Evolutionary conservation across 2,888 invertebrate species (phyloP), one percentile per base, ranked within the genome.

Genomic region (Noctuana brunneofusca): DNA sequence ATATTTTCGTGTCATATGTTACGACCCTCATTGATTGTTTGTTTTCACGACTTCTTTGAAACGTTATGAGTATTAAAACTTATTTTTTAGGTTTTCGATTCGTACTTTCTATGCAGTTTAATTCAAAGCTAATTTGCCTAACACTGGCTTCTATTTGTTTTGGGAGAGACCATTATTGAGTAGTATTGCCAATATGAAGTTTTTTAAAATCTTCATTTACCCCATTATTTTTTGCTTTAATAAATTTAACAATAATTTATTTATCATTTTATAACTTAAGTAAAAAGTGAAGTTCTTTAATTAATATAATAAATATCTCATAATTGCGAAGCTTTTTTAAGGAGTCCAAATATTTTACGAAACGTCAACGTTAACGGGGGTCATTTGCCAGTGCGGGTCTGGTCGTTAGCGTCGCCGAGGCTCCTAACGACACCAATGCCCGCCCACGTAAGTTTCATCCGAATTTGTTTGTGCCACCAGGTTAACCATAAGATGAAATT

Each of bases 371-470:
- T 46, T 48, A 30, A 27, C n/a, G 18, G 18, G 16, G 49, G 27
- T 24, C 49, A 48, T 49, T 24, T 49, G 49, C 14, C 49, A 49
- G 49, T 49, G 22, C 2, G 22, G 22, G 24, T 22, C 49, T 24
- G 24, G 24, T 49, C 49, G 49, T 49, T 49, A 46, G 49, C 24
- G 24, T 27, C 12, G 14, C 2, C 14, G 22, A 22, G 22, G 48
- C 20, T 14, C 38, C 48, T 79, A 76, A 78, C 75, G 81, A 75
- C 69, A 71, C 80, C 79, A n/a, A 82, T 81, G 79, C 75, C 79
- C 82, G 81, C 84, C 85, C 77, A 84, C 84, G 69, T 76, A 79
- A 79, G 74, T 73, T 78, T 70, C 69, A 56, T 46, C 56, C 18
- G 70, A 64, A 68, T 65, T 41, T 59, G 50, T 53, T 54, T 48